Percentiles rank a stretch among this genome's conserved stretches.
Evolutionary conservation across 1,140 invertebrate genomes (phyloP).

Genomic region (Aphaenogaster floridana): DNA sequence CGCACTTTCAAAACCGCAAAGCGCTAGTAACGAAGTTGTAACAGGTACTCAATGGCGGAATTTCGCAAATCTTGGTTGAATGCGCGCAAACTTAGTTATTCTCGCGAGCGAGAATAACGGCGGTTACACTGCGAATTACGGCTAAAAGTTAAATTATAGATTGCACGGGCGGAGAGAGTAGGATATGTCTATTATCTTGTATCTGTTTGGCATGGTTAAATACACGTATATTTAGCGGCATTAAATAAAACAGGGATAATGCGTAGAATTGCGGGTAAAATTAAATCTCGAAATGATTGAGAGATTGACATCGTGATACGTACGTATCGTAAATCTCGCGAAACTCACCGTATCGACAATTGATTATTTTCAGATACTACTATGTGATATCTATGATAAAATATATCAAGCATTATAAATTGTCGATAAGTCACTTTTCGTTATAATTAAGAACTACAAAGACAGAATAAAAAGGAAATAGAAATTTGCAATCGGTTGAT

Average conservation of each 20-base stretch:
- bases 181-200: constrained; percentile 27
- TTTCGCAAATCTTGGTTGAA: constrained; percentile 57
- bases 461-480: not conserved
- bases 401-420: not conserved
- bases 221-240: not conserved
- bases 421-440: not conserved
- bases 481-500: constrained; percentile 29
- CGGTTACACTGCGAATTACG: constrained; percentile 46
- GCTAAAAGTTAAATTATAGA: constrained; percentile 50
- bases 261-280: not conserved
- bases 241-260: constrained; percentile 16
- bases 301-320: not conserved
- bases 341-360: not conserved
- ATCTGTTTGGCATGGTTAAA: not conserved
- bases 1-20: constrained; percentile 47
- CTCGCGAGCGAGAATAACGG: not conserved
- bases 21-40: constrained; percentile 36
- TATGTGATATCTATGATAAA: not conserved
- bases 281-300: constrained; percentile 2
- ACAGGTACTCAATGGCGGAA: constrained; percentile 28
- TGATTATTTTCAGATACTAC: not conserved
- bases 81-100: constrained; percentile 1
- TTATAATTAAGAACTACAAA: constrained; percentile 19
- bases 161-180: constrained; percentile 14
- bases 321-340: not conserved